Evolutionary conservation across 2,888 invertebrate species (phyloP).

Genomic region (Oxystoma pomonae): DNA sequence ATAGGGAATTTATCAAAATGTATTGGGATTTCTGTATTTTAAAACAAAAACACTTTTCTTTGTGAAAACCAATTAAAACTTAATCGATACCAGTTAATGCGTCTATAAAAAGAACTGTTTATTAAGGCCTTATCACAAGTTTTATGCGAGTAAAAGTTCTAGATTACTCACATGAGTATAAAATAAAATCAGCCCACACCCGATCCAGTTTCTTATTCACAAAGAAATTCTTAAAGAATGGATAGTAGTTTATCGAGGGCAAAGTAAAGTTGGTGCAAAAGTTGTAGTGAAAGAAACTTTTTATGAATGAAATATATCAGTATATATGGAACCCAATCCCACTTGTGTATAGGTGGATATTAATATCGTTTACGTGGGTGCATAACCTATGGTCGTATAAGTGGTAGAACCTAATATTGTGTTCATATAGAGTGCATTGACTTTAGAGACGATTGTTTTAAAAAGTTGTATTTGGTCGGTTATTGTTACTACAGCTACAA

Average conservation of each 20-base stretch:
- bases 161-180: background rate
- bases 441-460: background rate
- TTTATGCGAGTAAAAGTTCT: background rate
- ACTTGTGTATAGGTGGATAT: background rate
- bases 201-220: background rate
- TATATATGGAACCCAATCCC: background rate
- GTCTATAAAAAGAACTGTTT: background rate
- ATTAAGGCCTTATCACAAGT: background rate
- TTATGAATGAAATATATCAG: background rate
- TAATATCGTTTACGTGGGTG: background rate
- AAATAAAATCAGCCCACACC: background rate
- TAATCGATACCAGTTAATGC: background rate
- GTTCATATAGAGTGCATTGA: background rate
- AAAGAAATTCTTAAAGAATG: background rate
- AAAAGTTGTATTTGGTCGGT: background rate
- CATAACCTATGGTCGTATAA: background rate
- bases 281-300: background rate
- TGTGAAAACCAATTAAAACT: background rate
- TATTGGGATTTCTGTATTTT: too few relatives aligned
- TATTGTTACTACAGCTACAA: too few relatives aligned
- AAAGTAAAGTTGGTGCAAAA: background rate
- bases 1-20: too few relatives aligned
- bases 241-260: background rate
- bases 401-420: background rate
- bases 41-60: too few relatives aligned